Conservation (phyloP, 2,797 vertebrate species). For the Microtus californicus region DNA sequence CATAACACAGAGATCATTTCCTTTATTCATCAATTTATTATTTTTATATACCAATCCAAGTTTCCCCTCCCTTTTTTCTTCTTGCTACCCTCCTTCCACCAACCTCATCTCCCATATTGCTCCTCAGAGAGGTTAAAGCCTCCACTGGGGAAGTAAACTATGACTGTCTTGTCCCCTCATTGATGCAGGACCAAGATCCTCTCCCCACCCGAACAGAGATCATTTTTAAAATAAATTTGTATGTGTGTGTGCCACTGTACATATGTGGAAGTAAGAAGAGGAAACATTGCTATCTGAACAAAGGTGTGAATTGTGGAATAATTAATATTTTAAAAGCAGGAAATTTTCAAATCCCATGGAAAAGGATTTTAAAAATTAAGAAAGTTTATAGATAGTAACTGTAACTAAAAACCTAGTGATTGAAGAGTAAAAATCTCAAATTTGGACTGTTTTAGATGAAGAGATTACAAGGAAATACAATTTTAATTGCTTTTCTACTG, state of each 20-base stretch:
- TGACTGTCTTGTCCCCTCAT: no score
- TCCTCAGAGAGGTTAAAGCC: no score
- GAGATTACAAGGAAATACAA: background rate
- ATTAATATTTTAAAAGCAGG: background rate
- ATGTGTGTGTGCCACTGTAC: background rate
- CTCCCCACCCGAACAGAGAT: background rate
- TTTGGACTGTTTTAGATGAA: constrained; percentile 10
- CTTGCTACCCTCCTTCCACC: no score
- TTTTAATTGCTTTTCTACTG: background rate
- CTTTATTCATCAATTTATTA: no score
- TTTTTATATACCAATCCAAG: no score
- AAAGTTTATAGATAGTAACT: background rate
- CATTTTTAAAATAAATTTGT: background rate
- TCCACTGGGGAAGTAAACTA: no score
- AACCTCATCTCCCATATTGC: no score
- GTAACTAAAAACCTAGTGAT: background rate
- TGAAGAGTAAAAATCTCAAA: constrained; percentile 4
- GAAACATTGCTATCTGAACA: constrained; percentile 5
- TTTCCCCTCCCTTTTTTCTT: no score
- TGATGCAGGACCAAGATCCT: no score
- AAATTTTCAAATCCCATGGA: background rate
- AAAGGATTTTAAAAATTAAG: background rate
- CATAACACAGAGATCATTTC: background rate
- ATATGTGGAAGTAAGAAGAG: background rate
- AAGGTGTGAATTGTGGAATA: background rate